phyloP scores from a whole-genome alignment of 2,888 invertebrate species.

The Drosophila paracracens region DNA sequence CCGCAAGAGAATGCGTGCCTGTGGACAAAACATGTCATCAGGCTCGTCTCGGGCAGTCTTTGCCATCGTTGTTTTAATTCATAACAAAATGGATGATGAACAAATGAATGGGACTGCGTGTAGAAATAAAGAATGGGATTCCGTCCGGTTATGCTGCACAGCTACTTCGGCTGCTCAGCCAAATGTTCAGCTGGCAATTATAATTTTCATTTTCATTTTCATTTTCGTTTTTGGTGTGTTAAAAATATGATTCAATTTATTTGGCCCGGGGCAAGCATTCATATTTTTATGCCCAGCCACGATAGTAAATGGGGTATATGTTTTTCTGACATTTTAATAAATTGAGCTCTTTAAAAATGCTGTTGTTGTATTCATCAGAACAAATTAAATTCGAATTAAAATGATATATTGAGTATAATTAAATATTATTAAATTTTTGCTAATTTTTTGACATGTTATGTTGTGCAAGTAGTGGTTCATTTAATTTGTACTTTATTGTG shows the following conservation, averaged over 20 bases:
- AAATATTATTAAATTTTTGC: background rate
- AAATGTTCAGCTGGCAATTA: slow-evolving; percentile 76
- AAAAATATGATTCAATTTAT: slow-evolving; percentile 77
- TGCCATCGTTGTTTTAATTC: slow-evolving; percentile 71
- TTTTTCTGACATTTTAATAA: background rate
- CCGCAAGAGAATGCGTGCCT: slow-evolving; percentile 79
- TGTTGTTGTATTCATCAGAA: background rate
- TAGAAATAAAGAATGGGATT: slow-evolving; percentile 23
- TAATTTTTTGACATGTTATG: background rate
- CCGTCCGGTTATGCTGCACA: background rate
- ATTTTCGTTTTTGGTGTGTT: slow-evolving; percentile 39
- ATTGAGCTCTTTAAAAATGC: background rate
- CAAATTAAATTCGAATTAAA: background rate
- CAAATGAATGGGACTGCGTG: slow-evolving; percentile 65
- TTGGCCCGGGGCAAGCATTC: slow-evolving; percentile 45
- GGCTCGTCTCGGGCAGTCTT: slow-evolving; percentile 65
- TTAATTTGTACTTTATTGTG: background rate
- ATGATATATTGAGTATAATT: background rate
- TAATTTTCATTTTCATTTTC: slow-evolving; percentile 68
- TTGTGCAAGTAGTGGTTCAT: too few species aligned
- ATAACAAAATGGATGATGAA: slow-evolving; percentile 67
- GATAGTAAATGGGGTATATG: slow-evolving; percentile 2
- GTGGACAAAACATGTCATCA: slow-evolving; percentile 81
- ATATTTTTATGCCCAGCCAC: slow-evolving; percentile 18
- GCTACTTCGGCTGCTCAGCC: slow-evolving; percentile 20